Base-by-base conservation (phyloP, 2,888 invertebrate species). In the Stenotaenia linearis region DNA sequence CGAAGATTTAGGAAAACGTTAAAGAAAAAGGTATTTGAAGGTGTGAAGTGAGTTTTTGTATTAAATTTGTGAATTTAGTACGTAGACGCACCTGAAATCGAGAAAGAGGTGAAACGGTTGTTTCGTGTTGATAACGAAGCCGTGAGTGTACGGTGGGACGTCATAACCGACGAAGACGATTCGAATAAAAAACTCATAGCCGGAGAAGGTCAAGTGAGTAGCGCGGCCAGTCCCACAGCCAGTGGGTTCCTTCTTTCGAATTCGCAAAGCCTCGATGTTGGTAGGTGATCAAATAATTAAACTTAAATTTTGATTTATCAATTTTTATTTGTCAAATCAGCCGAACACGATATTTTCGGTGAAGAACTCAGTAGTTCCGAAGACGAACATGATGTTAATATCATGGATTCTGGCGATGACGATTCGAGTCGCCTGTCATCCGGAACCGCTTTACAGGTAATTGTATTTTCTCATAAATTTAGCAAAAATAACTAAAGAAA, bases 1-100 rank as follows among this genome's bases (percentile, higher is more conserved):
- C 90, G 97, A 79, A 90, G 98, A 80, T 98, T 98, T 84, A 90
- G 98, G 40, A 97, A 97, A 88, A 97, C 97, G 0, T 86, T 98
- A 32, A 96, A 95, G 85, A 99, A 99, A 86, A 99, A 98, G 87
- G n/a, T n/a, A n/a, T n/a, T n/a, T n/a, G n/a, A n/a, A n/a, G n/a
- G n/a, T n/a, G n/a, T n/a, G n/a, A n/a, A n/a, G n/a, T n/a, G n/a
- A n/a, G n/a, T n/a, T n/a, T n/a, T n/a, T n/a, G n/a, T n/a, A n/a
- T n/a, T n/a, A n/a, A n/a, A n/a, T n/a, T n/a, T n/a, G n/a, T n/a
- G n/a, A n/a, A n/a, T n/a, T n/a, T n/a, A n/a, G n/a, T 95, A 94
- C 87, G 95, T 95, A 0, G 98, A 98, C 87, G 95, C 96, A 28
- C 97, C 98, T 0, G 98, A 98, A 88, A 96, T 98, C 82, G 98